These are phyloP conservation scores for Stenurella melanura DNA, from an alignment of 2,888 invertebrate species.

Conservation along the genomic window DNA sequence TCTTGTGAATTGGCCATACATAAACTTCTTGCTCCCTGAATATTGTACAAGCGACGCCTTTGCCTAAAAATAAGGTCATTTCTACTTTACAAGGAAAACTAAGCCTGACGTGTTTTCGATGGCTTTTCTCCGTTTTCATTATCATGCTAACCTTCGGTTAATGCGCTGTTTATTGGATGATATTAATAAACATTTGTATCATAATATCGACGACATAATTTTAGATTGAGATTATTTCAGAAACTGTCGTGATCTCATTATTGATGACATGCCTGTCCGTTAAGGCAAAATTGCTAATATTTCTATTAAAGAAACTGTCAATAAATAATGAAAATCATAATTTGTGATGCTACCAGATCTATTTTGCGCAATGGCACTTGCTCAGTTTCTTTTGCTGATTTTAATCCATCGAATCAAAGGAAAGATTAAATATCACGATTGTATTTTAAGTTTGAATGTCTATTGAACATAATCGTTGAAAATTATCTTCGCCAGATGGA, in stretches of 20 bases:
- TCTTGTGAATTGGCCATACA: too few relatives aligned
- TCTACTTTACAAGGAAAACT: neutral
- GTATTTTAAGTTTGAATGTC: too few relatives aligned
- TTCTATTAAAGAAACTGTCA: too few relatives aligned
- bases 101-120: conserved; percentile 5
- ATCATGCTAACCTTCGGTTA: neutral
- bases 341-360: too few relatives aligned
- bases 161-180: conserved; percentile 1
- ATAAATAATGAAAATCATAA: too few relatives aligned
- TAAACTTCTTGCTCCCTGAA: neutral
- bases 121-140: conserved; percentile 12
- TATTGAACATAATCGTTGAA: too few relatives aligned
- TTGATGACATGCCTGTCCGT: neutral
- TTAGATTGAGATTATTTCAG: neutral
- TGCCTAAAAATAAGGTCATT: neutral
- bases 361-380: too few relatives aligned
- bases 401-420: too few relatives aligned
- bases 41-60: neutral
- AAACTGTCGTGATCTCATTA: neutral
- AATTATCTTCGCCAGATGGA: too few relatives aligned
- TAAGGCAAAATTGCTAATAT: too few relatives aligned
- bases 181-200: conserved; percentile 1
- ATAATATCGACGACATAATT: neutral
- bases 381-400: too few relatives aligned
- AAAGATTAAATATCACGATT: too few relatives aligned